These are phyloP conservation scores for Haliclona indistincta DNA, from an alignment of 37 sponge, comb jelly and placozoan genomes.

Conservation along the genomic window DNA sequence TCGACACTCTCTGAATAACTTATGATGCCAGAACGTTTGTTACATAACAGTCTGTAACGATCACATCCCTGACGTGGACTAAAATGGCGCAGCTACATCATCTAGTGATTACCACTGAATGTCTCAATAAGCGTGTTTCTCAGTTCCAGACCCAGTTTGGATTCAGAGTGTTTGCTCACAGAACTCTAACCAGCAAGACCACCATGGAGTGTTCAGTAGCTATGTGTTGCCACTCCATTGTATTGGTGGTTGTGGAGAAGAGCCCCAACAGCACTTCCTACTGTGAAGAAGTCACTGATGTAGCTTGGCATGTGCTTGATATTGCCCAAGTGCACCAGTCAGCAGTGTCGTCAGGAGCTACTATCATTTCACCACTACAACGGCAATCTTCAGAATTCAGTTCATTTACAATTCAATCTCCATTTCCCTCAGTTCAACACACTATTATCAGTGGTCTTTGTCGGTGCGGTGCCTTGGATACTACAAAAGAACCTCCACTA, in stretches of 20 bases:
- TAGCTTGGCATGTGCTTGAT: not conserved
- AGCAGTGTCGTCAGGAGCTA: not conserved
- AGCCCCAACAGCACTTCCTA: too few relatives aligned
- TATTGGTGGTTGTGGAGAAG: not conserved
- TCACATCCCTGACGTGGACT: too few relatives aligned
- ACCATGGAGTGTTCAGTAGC: not conserved
- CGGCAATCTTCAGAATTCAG: too few relatives aligned
- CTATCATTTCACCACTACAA: not conserved
- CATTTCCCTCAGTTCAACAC: constrained; percentile 11
- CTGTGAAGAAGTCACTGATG: not conserved
- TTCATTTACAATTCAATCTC: not conserved
- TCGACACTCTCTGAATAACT: too few relatives aligned
- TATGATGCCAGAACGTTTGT: too few relatives aligned
- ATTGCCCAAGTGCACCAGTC: not conserved
- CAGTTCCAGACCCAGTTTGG: constrained; percentile 9
- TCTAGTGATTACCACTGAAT: not conserved
- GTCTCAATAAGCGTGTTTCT: not conserved
- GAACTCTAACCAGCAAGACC: not conserved
- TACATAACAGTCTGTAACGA: too few relatives aligned
- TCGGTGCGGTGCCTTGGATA: not conserved
- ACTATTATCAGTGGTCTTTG: constrained; percentile 9
- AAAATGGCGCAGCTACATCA: not conserved
- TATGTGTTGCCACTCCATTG: not conserved
- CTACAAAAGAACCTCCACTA: not conserved
- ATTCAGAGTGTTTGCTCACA: constrained; percentile 4